Conservation (phyloP, 2,113 vertebrate genomes). For the Leucoraja erinaceus region DNA sequence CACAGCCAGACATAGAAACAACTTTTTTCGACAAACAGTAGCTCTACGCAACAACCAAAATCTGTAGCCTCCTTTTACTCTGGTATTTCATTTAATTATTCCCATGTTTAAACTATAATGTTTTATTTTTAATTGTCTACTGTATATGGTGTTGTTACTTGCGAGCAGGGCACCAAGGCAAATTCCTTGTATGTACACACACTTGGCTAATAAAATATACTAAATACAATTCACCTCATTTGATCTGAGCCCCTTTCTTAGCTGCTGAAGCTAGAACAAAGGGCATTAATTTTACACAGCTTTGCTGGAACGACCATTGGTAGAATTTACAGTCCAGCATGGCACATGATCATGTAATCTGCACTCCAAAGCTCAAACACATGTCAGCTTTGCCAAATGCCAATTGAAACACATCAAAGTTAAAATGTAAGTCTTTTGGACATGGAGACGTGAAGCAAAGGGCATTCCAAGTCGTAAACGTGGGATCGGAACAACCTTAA, state of each 20-base stretch:
- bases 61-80: no score
- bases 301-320: not conserved
- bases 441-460: not conserved
- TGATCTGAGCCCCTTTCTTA: not conserved
- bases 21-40: no score
- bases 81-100: no score
- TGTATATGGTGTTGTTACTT: no score
- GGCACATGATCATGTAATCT: not conserved
- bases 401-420: constrained; percentile 31
- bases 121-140: no score
- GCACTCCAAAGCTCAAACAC: not conserved
- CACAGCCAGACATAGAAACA: no score
- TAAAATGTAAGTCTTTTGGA: not conserved
- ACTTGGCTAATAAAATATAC: no score
- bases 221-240: not conserved
- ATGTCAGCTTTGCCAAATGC: constrained; percentile 7
- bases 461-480: not conserved
- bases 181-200: no score
- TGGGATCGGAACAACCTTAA: not conserved
- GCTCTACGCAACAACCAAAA: no score
- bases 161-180: no score
- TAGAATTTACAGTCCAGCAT: not conserved
- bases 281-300: not conserved
- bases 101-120: no score
- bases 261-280: not conserved